These are phyloP conservation scores for Baryphthengus martii DNA, from an alignment of 2,113 vertebrate species.

Conservation along the genomic window DNA sequence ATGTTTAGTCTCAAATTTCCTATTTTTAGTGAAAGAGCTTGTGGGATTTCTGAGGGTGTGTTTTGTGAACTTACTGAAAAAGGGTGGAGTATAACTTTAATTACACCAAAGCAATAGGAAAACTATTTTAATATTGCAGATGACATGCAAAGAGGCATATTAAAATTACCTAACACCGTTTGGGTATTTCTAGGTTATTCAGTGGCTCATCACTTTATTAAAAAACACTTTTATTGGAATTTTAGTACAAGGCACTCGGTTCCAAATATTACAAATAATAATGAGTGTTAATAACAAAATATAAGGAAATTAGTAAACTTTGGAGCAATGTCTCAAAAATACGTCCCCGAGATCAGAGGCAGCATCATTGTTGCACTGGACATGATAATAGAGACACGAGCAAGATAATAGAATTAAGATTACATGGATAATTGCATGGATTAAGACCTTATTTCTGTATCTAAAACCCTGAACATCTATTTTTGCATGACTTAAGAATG, in stretches of 20 bases:
- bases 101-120: neutral
- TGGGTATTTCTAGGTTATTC: slow-evolving; percentile 4
- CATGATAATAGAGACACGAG: neutral
- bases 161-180: neutral
- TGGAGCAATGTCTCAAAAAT: neutral
- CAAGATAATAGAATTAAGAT: neutral
- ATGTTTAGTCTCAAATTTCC: neutral
- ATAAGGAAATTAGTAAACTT: neutral
- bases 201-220: neutral
- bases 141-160: neutral
- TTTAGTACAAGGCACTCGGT: neutral
- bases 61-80: neutral
- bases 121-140: neutral
- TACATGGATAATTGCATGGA: neutral
- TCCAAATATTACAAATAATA: neutral
- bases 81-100: slow-evolving; percentile 4
- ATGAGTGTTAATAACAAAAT: neutral
- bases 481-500: neutral
- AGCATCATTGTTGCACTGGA: neutral
- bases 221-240: neutral
- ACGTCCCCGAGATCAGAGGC: neutral
- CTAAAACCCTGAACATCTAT: neutral
- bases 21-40: neutral
- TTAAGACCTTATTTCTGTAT: neutral
- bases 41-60: neutral